Evolutionary conservation across 2,797 vertebrate species (phyloP).

Genomic region (Sebastes glaucus): DNA sequence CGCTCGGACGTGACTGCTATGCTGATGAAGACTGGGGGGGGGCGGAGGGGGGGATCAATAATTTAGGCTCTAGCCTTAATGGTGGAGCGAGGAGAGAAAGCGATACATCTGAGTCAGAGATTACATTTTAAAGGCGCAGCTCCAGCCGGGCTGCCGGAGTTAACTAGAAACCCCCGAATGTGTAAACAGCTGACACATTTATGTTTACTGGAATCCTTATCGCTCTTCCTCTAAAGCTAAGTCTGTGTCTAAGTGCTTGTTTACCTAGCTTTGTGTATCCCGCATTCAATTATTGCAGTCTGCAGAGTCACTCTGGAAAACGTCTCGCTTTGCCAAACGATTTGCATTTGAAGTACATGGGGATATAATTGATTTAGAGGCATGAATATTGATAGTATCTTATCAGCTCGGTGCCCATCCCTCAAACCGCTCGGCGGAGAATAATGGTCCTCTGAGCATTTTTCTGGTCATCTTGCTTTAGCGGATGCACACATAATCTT

Average conservation of each 20-base stretch:
- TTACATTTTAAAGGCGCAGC: conserved; percentile 78
- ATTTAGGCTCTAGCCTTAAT: conserved; percentile 94
- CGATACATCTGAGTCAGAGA: conserved; percentile 91
- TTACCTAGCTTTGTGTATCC: conserved; percentile 59
- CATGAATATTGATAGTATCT: conserved; percentile 75
- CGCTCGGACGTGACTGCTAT: conserved; percentile 93
- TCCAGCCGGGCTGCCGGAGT: conserved; percentile 39
- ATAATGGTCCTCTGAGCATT: conserved; percentile 69
- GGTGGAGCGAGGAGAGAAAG: conserved; percentile 86
- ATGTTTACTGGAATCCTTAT: conserved; percentile 71
- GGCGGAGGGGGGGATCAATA: conserved; percentile 88
- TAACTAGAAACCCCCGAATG: conserved; percentile 56
- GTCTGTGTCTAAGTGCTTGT: conserved; percentile 67
- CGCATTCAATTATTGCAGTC: conserved; percentile 53
- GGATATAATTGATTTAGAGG: conserved; percentile 73
- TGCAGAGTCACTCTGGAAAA: conserved; percentile 57
- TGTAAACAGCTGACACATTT: conserved; percentile 69
- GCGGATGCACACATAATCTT: conserved; percentile 75
- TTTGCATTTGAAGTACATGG: conserved; percentile 72
- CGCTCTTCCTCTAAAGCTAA: conserved; percentile 56
- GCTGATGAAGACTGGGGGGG: conserved; percentile 88
- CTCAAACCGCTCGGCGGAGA: conserved; percentile 62
- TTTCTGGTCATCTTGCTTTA: conserved; percentile 72
- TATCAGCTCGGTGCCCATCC: conserved; percentile 63
- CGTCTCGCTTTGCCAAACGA: conserved; percentile 50